Conservation (phyloP, 1,140 invertebrate genomes). For the Lerema accius region DNA sequence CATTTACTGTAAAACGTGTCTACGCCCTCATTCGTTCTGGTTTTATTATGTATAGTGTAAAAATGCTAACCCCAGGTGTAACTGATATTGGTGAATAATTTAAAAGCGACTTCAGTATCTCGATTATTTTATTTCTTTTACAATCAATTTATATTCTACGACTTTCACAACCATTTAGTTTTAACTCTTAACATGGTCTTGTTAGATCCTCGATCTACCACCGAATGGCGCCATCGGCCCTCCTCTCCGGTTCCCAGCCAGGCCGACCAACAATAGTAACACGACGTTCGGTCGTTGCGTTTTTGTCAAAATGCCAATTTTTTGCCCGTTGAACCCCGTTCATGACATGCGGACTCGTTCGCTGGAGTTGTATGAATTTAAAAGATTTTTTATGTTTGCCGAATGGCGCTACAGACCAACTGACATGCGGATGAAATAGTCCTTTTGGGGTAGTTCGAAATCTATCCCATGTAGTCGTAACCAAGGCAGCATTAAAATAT, state of each 20-base stretch:
- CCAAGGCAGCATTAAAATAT: too few relatives aligned
- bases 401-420: background rate
- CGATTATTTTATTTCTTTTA: too few relatives aligned
- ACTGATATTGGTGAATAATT: too few relatives aligned
- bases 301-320: conserved; percentile 71
- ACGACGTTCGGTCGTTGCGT: conserved; percentile 49
- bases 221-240: too few relatives aligned
- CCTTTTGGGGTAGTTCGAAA: background rate
- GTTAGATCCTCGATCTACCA: too few relatives aligned
- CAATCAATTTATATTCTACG: too few relatives aligned
- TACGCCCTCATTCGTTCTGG: conserved; percentile 16
- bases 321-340: conserved; percentile 41
- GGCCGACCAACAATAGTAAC: conserved; percentile 30
- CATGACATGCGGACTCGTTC: conserved; percentile 16
- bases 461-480: too few relatives aligned
- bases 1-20: conserved; percentile 26
- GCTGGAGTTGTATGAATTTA: background rate
- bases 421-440: background rate
- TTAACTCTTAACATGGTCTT: too few relatives aligned
- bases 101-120: too few relatives aligned
- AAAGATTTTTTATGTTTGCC: background rate
- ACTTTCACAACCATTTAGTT: too few relatives aligned
- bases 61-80: too few relatives aligned
- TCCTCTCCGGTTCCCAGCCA: too few relatives aligned
- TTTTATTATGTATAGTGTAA: conserved; percentile 33